Conservation (phyloP, 2,888 invertebrate species). For the Phyllotreta cruciferae region DNA sequence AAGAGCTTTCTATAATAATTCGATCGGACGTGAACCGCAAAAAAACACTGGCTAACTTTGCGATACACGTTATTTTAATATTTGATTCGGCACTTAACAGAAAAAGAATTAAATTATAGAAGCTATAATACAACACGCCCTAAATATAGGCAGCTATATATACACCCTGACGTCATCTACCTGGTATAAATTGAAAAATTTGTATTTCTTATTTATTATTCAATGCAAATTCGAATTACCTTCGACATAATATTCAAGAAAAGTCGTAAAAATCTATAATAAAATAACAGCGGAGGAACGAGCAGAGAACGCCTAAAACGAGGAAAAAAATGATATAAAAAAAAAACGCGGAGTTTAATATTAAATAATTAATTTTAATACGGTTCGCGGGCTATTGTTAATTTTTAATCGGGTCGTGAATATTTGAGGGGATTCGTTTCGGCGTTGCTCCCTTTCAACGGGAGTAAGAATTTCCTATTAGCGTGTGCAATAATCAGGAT, state of each 20-base stretch:
- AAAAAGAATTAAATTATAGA: too few relatives aligned
- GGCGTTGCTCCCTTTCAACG: conserved; percentile 44
- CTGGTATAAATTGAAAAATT: too few relatives aligned
- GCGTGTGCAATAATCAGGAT: conserved; percentile 57
- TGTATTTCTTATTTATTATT: too few relatives aligned
- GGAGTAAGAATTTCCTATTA: conserved; percentile 54
- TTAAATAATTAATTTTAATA: conserved; percentile 69
- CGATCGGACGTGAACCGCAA: too few relatives aligned
- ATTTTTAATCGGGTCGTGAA: conserved; percentile 57
- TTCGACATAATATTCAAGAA: conserved; percentile 13
- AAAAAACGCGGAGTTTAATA: conserved; percentile 67
- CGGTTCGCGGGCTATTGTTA: conserved; percentile 60
- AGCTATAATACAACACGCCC: too few relatives aligned
- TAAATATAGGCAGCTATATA: too few relatives aligned
- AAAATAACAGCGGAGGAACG: conserved; percentile 48
- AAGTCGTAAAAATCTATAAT: conserved; percentile 50
- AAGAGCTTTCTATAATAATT: too few relatives aligned
- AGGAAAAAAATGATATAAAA: conserved; percentile 33
- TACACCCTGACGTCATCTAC: too few relatives aligned
- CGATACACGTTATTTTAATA: too few relatives aligned
- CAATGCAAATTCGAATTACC: too few relatives aligned
- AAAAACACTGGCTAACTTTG: too few relatives aligned
- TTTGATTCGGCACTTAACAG: too few relatives aligned
- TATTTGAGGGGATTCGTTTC: conserved; percentile 53
- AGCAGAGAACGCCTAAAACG: conserved; percentile 38